A percentile compares a stretch with the other conserved stretches of the same genome.
Conservation (phyloP, 2,113 vertebrate genomes). For the Gadus chalcogrammus region DNA sequence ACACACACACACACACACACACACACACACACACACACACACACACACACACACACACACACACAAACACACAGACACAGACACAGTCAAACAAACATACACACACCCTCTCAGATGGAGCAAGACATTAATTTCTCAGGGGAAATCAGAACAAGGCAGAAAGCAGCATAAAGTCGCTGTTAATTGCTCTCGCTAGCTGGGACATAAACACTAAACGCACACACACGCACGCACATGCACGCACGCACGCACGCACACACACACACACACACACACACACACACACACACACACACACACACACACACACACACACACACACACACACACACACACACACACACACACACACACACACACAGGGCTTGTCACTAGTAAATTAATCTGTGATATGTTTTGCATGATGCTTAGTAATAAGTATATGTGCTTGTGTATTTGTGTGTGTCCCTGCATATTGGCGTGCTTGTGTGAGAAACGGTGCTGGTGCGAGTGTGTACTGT, state of each 20-base stretch:
- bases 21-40: constrained; percentile 10
- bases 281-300: neutral
- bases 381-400: constrained; percentile 10
- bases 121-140: constrained; percentile 60
- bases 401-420: neutral
- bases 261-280: constrained; percentile 19
- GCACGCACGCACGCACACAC: neutral
- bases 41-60: constrained; percentile 16
- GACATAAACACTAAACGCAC: constrained; percentile 18
- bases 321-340: constrained; percentile 3
- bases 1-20: constrained; percentile 17
- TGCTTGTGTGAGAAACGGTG: neutral
- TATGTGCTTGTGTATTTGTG: neutral
- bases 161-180: constrained; percentile 56
- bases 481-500: neutral
- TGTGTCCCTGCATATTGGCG: constrained; percentile 21
- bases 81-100: constrained; percentile 2
- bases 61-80: constrained; percentile 29
- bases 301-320: constrained; percentile 10
- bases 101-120: constrained; percentile 48
- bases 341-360: constrained; percentile 18
- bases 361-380: constrained; percentile 37
- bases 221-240: constrained; percentile 25
- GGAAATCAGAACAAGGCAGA: constrained; percentile 71
- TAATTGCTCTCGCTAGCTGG: constrained; percentile 61